Percentiles rank a stretch among this genome's conserved stretches.
Evolutionary conservation across 2,888 invertebrate species (phyloP).

Genomic region (Blomia tropicalis): DNA sequence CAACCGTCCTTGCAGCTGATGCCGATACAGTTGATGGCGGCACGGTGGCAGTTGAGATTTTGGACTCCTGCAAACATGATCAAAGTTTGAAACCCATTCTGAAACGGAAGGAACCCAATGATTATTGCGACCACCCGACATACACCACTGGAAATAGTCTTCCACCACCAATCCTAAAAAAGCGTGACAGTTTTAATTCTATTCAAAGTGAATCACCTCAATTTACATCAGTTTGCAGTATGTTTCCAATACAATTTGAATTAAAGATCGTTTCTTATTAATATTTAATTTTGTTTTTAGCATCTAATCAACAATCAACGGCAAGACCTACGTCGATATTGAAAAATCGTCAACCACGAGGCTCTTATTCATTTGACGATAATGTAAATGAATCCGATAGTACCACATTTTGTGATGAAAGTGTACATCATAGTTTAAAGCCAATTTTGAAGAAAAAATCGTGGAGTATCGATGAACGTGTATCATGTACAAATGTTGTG

Average conservation of each 20-base stretch:
- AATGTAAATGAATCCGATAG: background rate
- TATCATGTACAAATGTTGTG: background rate
- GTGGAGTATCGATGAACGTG: slow-evolving; percentile 13
- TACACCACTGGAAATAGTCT: slow-evolving; percentile 1
- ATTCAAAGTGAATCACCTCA: slow-evolving; percentile 1
- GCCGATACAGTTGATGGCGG: background rate
- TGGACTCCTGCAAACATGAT: background rate
- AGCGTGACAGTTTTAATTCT: slow-evolving; percentile 15
- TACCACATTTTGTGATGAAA: background rate
- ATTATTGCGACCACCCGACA: background rate
- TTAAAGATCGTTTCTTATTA: no score
- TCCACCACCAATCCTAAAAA: slow-evolving; percentile 22
- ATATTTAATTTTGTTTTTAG: no score
- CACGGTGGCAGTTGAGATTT: background rate
- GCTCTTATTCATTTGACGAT: slow-evolving; percentile 13
- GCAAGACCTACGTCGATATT: slow-evolving; percentile 4
- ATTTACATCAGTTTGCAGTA: background rate
- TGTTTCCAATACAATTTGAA: no score
- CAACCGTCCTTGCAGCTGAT: background rate
- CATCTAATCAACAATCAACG: background rate
- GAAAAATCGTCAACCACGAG: slow-evolving; percentile 14
- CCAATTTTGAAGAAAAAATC: slow-evolving; percentile 21
- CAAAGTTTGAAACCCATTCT: slow-evolving; percentile 19
- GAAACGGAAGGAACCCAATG: slow-evolving; percentile 15
- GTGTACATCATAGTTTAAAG: background rate